Base-by-base conservation (phyloP, 2,888 invertebrate genomes). In the Coleophora deauratella region DNA sequence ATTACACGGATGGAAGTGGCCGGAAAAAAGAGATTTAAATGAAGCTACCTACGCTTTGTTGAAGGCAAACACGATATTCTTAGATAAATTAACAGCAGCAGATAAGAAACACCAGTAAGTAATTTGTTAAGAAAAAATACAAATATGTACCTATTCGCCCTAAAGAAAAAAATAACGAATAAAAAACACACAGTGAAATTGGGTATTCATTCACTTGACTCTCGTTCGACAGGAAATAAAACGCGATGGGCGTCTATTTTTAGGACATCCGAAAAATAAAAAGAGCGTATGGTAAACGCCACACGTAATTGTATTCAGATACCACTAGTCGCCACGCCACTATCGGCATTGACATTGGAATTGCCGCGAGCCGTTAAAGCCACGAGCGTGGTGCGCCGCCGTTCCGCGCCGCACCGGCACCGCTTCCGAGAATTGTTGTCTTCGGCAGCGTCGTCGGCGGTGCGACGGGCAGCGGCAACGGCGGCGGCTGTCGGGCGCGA, bases 321-420 rank as follows among this genome's bases (percentile, higher is more conserved):
- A 21, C 3, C 34, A 27, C 32, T 12, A 27, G 8, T n/a, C 12
- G 12, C 12, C 12, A 33, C 55, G 57, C 55, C 52, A 56, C 59
- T 57, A 64, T 58, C 74, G 78, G 66, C 79, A 81, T 77, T 81
- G 81, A 84, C 81, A 81, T 81, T 80, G 82, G 63, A 58, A 58
- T 57, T 53, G 53, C 51, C 48, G 21, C 50, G 60, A 51, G 54
- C 53, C 54, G 54, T 52, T 49, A 51, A 49, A 57, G 72, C 74
- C 73, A 72, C 74, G 74, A 72, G 67, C 72, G 64, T 62, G 66
- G 52, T 57, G 58, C 21, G n/a, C n/a, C n/a, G n/a, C n/a, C n/a
- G n/a, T n/a, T n/a, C 21, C 21, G 21, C 21, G 21, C 21, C 21
- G 21, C 21, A 6, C 21, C 21, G n/a, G 21, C 21, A 6, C 54